Base-by-base conservation (phyloP, 2,888 invertebrate genomes). In the Mesorhabditis belari region DNA sequence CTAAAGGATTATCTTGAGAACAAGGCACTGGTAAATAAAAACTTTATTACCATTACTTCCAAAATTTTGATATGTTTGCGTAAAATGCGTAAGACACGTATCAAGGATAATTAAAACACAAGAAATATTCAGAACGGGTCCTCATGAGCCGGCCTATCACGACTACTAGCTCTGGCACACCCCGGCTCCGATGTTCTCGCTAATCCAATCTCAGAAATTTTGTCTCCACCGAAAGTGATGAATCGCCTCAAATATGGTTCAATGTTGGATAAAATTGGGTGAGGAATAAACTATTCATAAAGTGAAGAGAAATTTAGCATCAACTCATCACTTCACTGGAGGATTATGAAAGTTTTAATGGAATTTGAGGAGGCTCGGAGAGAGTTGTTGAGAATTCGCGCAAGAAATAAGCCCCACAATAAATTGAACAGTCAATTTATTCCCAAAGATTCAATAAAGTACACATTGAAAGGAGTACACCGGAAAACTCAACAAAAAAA, bases 341-440 rank as follows among this genome's bases (percentile, higher is more conserved):
- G 73, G n/a, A 76, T 75, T 29, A 69, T 74, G 57, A 69, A 69
- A 60, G 75, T 75, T 29, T 64, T 76, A 52, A 65, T 69, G 65
- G 72, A 76, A 58, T 76, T 76, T 61, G 73, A 75, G 53, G 71
- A 72, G 50, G 75, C 74, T 0, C 62, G 70, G 23, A 60, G 69
- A 23, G 73, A 74, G 57, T 59, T 76, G 27, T 27, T 75, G 26
- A 44, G 63, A 19, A 66, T 74, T 21, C 49, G 73, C 24, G 65
- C 66, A 9, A 44, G 62, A 1, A 55, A 58, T 35, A 64, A 62
- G 29, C 29, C 60, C 26, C 59, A 61, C 59, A 61, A 27, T 35
- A 9, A n/a, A 17, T 35, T 35, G 12, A 35, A n/a, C 12, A 9
- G 44, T 17, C 44, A 35, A 17, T 35, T 35, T 35, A 9, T 35